Percentiles rank a stretch among this genome's conserved stretches.
phyloP scores from a whole-genome alignment of 2,797 vertebrate genomes.

The Pempheris klunzingeri region DNA sequence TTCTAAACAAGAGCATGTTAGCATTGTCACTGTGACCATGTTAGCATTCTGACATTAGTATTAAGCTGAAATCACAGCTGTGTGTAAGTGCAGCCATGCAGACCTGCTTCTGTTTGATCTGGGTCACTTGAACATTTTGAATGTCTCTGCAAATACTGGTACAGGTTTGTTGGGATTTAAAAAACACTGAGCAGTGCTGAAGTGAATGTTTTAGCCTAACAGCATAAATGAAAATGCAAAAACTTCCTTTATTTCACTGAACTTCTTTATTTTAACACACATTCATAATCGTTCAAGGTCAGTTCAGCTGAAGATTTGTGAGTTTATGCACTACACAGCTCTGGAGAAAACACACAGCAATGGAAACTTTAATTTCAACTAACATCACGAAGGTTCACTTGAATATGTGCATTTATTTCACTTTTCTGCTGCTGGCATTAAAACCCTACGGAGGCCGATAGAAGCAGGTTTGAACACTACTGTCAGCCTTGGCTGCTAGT shows the following conservation, averaged over 20 bases:
- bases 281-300: slow-evolving; percentile 25
- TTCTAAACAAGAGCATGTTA: not conserved
- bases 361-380: not conserved
- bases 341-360: not conserved
- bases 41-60: not conserved
- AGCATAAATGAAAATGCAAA: slow-evolving; percentile 2
- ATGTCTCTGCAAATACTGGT: not conserved
- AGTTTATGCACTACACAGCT: not conserved
- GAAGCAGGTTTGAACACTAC: slow-evolving; percentile 15
- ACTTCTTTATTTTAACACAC: slow-evolving; percentile 20
- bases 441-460: not conserved
- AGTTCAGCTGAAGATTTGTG: slow-evolving; percentile 8
- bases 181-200: not conserved
- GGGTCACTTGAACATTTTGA: not conserved
- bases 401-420: not conserved
- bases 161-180: not conserved
- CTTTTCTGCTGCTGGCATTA: not conserved
- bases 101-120: not conserved
- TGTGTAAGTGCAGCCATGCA: not conserved
- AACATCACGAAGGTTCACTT: not conserved
- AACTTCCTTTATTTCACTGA: not conserved
- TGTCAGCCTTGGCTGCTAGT: slow-evolving; percentile 24
- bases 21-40: not conserved
- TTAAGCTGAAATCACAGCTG: not conserved
- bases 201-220: not conserved